Evolutionary conservation across 2,797 vertebrate species (phyloP).

Genomic region (Platalea minor): DNA sequence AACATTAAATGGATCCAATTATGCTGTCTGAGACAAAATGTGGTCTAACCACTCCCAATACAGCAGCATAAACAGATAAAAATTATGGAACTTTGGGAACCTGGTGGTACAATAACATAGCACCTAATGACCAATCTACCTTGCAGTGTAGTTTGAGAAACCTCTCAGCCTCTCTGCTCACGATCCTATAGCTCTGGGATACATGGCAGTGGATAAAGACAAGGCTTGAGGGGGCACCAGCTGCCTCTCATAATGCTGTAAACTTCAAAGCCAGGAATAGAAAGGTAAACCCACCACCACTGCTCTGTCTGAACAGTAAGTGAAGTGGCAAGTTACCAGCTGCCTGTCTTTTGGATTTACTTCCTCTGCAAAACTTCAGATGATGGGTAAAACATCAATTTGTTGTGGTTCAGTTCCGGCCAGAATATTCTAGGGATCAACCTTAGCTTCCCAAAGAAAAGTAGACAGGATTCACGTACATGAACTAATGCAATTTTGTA

Average conservation of each 20-base stretch:
- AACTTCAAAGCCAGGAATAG: background rate
- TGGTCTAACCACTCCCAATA: background rate
- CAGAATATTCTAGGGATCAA: background rate
- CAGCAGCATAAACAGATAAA: background rate
- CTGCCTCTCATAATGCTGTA: background rate
- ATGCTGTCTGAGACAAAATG: fast-evolving
- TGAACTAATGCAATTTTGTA: background rate
- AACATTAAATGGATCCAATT: background rate
- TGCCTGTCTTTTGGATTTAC: background rate
- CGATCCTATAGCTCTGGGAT: background rate
- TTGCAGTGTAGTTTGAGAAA: background rate
- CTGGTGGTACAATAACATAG: background rate
- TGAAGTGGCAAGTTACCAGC: background rate
- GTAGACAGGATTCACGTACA: background rate
- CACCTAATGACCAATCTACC: background rate
- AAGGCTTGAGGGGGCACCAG: background rate
- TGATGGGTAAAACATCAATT: background rate
- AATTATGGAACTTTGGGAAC: background rate
- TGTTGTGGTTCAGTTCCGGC: background rate
- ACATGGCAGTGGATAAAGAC: background rate
- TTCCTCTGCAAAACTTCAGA: background rate
- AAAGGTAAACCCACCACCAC: background rate
- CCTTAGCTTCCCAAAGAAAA: background rate
- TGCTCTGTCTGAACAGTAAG: background rate
- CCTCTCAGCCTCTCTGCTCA: background rate